These are phyloP conservation scores for Leptobrachium ailaonicum DNA, from an alignment of 2,113 vertebrate species.

Conservation along the genomic window DNA sequence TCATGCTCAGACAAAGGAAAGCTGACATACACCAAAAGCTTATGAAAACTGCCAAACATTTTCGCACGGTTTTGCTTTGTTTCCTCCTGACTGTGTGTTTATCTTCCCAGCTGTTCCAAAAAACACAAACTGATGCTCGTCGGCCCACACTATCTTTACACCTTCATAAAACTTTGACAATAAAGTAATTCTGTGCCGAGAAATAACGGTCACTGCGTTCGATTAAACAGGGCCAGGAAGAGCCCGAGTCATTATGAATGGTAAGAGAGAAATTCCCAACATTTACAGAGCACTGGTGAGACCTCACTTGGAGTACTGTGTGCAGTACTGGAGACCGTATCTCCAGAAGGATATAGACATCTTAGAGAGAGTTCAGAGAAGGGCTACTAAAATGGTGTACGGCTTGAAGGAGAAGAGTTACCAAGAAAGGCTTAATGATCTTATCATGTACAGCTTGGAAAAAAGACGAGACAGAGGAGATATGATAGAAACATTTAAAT, in stretches of 20 bases:
- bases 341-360: too few relatives aligned
- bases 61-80: slow-evolving; percentile 40
- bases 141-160: not conserved
- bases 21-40: slow-evolving; percentile 43
- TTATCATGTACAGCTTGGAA: too few relatives aligned
- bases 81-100: slow-evolving; percentile 17
- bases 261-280: not conserved
- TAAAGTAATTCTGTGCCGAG: not conserved
- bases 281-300: too few relatives aligned
- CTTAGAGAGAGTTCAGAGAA: too few relatives aligned
- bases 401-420: too few relatives aligned
- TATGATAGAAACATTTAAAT: too few relatives aligned
- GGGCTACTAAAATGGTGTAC: too few relatives aligned
- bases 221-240: not conserved
- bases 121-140: slow-evolving; percentile 30
- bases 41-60: slow-evolving; percentile 36
- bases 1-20: slow-evolving; percentile 3
- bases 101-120: slow-evolving; percentile 13
- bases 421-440: too few relatives aligned
- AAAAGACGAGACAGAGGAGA: too few relatives aligned
- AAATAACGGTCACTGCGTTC: not conserved
- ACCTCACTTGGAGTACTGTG: too few relatives aligned
- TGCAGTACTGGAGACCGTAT: too few relatives aligned
- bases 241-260: not conserved
- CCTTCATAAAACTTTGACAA: not conserved